phyloP scores from a whole-genome alignment of 2,888 invertebrate species.

The Muscina levida region DNA sequence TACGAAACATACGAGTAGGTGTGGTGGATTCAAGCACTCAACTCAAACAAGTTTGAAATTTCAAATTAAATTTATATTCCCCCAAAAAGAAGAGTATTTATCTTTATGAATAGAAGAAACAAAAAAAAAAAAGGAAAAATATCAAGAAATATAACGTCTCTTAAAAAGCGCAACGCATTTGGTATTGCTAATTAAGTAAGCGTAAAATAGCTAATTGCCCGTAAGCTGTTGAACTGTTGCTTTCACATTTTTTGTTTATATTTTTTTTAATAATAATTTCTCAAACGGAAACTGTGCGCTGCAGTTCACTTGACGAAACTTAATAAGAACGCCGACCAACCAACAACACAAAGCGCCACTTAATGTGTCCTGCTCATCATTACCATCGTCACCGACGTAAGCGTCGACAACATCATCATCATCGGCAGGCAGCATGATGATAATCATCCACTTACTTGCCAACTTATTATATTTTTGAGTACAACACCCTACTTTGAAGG shows the following conservation, averaged over 20 bases:
- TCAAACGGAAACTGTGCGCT: constrained; percentile 2
- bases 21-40: constrained; percentile 11
- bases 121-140: constrained; percentile 4
- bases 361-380: constrained; percentile 42
- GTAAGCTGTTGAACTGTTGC: constrained; percentile 55
- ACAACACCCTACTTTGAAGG: not conserved
- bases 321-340: constrained; percentile 1
- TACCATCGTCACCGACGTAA: not conserved
- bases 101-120: constrained; percentile 15
- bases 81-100: constrained; percentile 34
- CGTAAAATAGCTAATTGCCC: constrained; percentile 58
- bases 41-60: constrained; percentile 36
- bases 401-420: constrained; percentile 1
- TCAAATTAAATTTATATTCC: constrained; percentile 46
- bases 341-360: constrained; percentile 48
- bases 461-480: not conserved
- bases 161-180: constrained; percentile 26
- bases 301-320: constrained; percentile 1
- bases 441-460: not conserved
- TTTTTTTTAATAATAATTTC: constrained; percentile 29
- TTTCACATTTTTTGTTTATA: not conserved
- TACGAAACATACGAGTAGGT: not conserved
- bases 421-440: too few species aligned
- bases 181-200: constrained; percentile 63
- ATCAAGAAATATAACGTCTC: not conserved